Percentiles rank a stretch among this genome's conserved stretches.
phyloP scores from a whole-genome alignment of 2,797 vertebrate genomes.

The Podarcis lilfordi region DNA sequence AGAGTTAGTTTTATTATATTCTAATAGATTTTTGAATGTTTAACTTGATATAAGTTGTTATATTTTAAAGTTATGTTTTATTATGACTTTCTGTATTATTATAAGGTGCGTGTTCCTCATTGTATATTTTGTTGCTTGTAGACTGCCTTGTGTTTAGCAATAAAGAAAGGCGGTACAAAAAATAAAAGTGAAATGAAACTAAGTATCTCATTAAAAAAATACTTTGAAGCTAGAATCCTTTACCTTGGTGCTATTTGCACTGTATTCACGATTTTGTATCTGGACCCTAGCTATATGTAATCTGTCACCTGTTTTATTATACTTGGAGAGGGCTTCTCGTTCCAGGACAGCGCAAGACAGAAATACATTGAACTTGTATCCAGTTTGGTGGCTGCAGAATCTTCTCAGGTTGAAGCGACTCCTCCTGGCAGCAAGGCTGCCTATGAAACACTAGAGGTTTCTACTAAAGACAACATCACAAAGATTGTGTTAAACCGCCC shows the following conservation, averaged over 20 bases:
- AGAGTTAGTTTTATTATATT: too few relatives aligned
- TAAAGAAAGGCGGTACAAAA: too few relatives aligned
- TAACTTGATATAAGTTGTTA: too few relatives aligned
- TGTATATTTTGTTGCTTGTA: too few relatives aligned
- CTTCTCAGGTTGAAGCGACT: constrained; percentile 58
- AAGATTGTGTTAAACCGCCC: constrained; percentile 92
- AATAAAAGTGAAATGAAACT: too few relatives aligned
- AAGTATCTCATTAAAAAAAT: not conserved
- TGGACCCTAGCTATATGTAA: not conserved
- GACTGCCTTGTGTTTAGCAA: too few relatives aligned
- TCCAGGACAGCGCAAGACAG: constrained; percentile 87
- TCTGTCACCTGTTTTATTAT: constrained; percentile 10
- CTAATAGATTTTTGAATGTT: too few relatives aligned
- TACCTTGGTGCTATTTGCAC: not conserved
- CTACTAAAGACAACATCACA: constrained; percentile 86
- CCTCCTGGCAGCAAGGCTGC: constrained; percentile 48
- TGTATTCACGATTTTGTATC: not conserved
- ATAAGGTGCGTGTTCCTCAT: too few relatives aligned
- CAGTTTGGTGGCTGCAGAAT: constrained; percentile 79
- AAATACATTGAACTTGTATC: constrained; percentile 87
- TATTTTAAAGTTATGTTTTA: too few relatives aligned
- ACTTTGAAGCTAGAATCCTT: not conserved
- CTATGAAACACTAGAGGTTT: constrained; percentile 83
- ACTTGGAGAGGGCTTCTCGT: not conserved
- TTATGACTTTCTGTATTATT: too few relatives aligned